Evolutionary conservation across 2,888 invertebrate species (phyloP), one percentile per base, ranked within the genome.

Genomic region (Netelia fuscicornis): DNA sequence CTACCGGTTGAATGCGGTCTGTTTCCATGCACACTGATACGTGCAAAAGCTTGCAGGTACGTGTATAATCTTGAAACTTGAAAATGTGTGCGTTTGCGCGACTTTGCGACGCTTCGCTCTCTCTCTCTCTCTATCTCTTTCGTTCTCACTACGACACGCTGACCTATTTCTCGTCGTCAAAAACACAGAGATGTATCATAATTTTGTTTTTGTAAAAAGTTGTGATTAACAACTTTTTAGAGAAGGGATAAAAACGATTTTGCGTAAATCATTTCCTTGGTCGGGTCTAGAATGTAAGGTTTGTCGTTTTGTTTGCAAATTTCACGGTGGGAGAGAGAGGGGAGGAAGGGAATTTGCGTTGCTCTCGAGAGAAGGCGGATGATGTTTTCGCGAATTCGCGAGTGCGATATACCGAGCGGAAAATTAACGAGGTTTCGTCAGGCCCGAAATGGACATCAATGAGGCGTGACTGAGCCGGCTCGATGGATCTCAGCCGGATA

Each of bases 1-100:
- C 81, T 74, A 81, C 81, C 30, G 81, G 81, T 81, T 81, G 81
- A 81, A 81, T 81, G 60, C 74, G 13, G 67, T 37, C 64, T 58
- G 67, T 74, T 68, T 67, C 37, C 52, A 52, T 67, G 54, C 80
- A 30, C 48, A 42, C 30, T 37, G 56, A 67, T 48, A 56, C 65
- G 25, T 25, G 48, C 62, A 13, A n/a, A 64, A n/a, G 8, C 17
- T 20, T 58, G n/a, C 9, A 11, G 20, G n/a, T 58, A 56, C 11
- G n/a, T 17, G 2, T 56, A 56, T 9, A 20, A 56, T 17, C 56
- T 56, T 56, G 17, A 56, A 56, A 56, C 11, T 56, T 17, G 20
- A 8, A 17, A n/a, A 5, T 17, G 17, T 56, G n/a, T 56, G 48
- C 13, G 48, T 48, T 11, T 48, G 48, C 13, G 48, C 48, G 48